Percentiles rank a stretch among this genome's conserved stretches.
Evolutionary conservation across 1,140 invertebrate genomes (phyloP).

Genomic region (Copidosoma floridanum): DNA sequence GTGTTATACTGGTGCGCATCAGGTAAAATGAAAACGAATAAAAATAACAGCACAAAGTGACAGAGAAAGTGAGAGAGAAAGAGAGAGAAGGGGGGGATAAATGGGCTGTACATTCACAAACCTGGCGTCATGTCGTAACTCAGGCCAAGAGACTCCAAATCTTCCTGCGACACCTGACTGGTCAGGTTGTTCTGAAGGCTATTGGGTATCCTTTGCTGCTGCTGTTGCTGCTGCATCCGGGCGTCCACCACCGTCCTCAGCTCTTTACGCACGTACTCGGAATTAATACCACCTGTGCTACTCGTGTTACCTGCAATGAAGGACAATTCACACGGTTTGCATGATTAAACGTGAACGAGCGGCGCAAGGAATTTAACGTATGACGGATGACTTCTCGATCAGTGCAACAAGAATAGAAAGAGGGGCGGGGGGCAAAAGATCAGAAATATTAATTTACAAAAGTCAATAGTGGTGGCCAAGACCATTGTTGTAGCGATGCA

Average conservation of each 20-base stretch:
- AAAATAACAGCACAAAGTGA: not conserved
- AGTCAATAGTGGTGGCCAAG: too few relatives aligned
- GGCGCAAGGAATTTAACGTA: not conserved
- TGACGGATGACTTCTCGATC: constrained; percentile 14
- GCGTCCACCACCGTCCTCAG: constrained; percentile 82
- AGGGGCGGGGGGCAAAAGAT: not conserved
- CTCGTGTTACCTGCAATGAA: constrained; percentile 47
- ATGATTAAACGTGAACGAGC: too few relatives aligned
- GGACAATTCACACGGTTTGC: constrained; percentile 27
- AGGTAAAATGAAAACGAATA: not conserved
- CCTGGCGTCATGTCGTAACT: constrained; percentile 69
- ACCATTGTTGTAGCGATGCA: too few relatives aligned
- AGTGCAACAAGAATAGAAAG: not conserved
- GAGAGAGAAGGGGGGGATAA: too few relatives aligned
- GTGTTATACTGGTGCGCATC: too few relatives aligned
- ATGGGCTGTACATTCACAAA: too few relatives aligned
- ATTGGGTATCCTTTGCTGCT: constrained; percentile 46
- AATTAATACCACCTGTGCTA: constrained; percentile 50
- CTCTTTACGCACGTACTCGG: constrained; percentile 86
- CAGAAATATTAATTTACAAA: constrained; percentile 22
- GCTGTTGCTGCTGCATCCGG: constrained; percentile 56
- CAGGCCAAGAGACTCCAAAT: constrained; percentile 69
- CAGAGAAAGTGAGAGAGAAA: too few relatives aligned
- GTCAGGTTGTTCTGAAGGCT: constrained; percentile 52
- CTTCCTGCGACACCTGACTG: constrained; percentile 59